Conservation (phyloP, 2,888 invertebrate genomes). For the Metellina segmentata region DNA sequence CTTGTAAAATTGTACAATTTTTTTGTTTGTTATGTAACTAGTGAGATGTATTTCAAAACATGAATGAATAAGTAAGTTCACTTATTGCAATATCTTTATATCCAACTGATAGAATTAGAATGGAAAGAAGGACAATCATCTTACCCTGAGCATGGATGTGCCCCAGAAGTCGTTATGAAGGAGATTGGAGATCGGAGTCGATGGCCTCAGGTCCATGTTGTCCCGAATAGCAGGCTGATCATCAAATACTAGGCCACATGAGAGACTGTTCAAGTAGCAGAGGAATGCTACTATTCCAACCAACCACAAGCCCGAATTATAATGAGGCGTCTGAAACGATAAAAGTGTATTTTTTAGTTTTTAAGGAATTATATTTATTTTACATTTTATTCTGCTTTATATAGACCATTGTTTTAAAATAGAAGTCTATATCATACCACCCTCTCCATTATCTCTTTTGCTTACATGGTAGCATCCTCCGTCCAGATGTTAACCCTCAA, state of each 20-base stretch:
- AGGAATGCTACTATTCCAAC: slow-evolving; percentile 73
- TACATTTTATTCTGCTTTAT: too few relatives aligned
- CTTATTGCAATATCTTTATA: too few relatives aligned
- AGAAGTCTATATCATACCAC: too few relatives aligned
- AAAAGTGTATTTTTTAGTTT: not conserved
- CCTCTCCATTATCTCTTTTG: too few relatives aligned
- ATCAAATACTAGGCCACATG: slow-evolving; percentile 97
- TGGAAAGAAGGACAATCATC: not conserved
- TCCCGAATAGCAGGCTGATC: slow-evolving; percentile 98
- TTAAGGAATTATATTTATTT: too few relatives aligned
- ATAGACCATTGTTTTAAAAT: too few relatives aligned
- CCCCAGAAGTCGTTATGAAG: slow-evolving; percentile 99
- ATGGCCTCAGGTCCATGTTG: slow-evolving; percentile 95
- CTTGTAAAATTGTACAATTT: too few relatives aligned
- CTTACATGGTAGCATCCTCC: too few relatives aligned
- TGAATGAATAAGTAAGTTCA: not conserved
- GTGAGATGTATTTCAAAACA: too few relatives aligned
- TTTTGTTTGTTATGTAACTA: too few relatives aligned
- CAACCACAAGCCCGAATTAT: not conserved
- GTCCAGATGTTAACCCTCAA: too few relatives aligned
- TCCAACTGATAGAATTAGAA: too few relatives aligned
- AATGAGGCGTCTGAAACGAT: slow-evolving; percentile 8
- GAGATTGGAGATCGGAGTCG: slow-evolving; percentile 92
- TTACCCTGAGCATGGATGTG: slow-evolving; percentile 96
- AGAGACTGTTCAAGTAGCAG: slow-evolving; percentile 91